Evolutionary conservation across 1,140 invertebrate species (phyloP).

Genomic region (Acromyrmex heyeri): DNA sequence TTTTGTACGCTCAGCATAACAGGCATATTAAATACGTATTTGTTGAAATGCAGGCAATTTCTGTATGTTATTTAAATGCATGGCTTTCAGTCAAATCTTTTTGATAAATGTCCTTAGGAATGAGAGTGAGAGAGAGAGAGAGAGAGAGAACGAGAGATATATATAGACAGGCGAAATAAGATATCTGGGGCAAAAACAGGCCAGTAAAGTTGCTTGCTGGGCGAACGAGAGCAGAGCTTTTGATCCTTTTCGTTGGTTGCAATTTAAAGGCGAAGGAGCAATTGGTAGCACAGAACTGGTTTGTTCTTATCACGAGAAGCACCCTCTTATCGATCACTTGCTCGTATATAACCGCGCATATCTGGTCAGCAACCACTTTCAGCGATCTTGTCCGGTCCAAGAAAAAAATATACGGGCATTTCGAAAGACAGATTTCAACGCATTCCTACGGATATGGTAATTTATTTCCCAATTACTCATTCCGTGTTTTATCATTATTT

Average conservation of each 20-base stretch:
- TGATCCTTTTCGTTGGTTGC: conserved; percentile 55
- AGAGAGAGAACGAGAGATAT: neutral
- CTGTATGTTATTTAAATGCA: conserved; percentile 11
- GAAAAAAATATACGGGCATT: conserved; percentile 16
- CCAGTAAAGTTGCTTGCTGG: conserved; percentile 37
- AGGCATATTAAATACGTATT: neutral
- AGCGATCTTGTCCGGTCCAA: neutral
- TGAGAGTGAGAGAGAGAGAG: conserved; percentile 44
- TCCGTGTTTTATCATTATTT: conserved; percentile 33
- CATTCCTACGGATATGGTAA: neutral
- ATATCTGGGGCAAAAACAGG: conserved; percentile 39
- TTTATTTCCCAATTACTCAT: conserved; percentile 45
- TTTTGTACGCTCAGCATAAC: conserved; percentile 1
- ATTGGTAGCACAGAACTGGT: conserved; percentile 35
- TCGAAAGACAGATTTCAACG: neutral
- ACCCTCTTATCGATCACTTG: conserved; percentile 54
- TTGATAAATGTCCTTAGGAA: neutral
- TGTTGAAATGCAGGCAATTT: neutral
- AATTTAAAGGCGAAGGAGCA: conserved; percentile 61
- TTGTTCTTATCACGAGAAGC: conserved; percentile 39
- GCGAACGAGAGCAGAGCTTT: conserved; percentile 41
- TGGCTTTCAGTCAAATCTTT: neutral
- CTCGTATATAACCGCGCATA: conserved; percentile 36
- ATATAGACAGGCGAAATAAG: conserved; percentile 43
- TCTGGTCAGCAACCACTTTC: conserved; percentile 13